A percentile compares a stretch with the other conserved stretches of the same genome.
phyloP scores from a whole-genome alignment of 2,797 vertebrate genomes.

The Epinephelus coioides region DNA sequence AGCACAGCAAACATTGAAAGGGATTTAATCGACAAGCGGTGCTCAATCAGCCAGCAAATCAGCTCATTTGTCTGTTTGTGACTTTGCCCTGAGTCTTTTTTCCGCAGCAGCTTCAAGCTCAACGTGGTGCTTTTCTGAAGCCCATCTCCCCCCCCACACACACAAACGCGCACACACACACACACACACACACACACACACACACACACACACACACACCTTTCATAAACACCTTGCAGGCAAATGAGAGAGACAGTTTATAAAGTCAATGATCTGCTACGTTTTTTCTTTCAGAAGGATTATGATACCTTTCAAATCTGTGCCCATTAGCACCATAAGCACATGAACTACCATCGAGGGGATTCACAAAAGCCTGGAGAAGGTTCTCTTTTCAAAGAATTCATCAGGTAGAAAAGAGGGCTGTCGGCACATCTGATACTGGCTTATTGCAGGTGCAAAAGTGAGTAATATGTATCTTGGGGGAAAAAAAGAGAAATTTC shows the following conservation, averaged over 20 bases:
- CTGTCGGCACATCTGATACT: slow-evolving; percentile 59
- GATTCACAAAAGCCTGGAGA: slow-evolving; percentile 66
- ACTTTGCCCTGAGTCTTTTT: slow-evolving; percentile 72
- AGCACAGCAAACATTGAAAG: slow-evolving; percentile 59
- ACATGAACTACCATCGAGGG: slow-evolving; percentile 58
- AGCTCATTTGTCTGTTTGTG: slow-evolving; percentile 78
- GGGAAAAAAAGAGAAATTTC: slow-evolving; percentile 33
- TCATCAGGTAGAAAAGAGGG: slow-evolving; percentile 60
- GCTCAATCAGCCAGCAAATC: slow-evolving; percentile 82
- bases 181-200: slow-evolving; percentile 38
- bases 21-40: slow-evolving; percentile 75
- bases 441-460: slow-evolving; percentile 54
- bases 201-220: slow-evolving; percentile 39
- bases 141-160: slow-evolving; percentile 3
- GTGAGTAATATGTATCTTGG: slow-evolving; percentile 56
- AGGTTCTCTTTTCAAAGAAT: slow-evolving; percentile 65
- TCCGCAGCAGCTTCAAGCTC: slow-evolving; percentile 43
- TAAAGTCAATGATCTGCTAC: slow-evolving; percentile 69
- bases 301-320: slow-evolving; percentile 73
- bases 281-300: slow-evolving; percentile 68
- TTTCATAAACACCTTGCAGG: slow-evolving; percentile 60
- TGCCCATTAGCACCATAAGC: slow-evolving; percentile 72
- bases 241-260: slow-evolving; percentile 67
- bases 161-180: slow-evolving; percentile 1
- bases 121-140: slow-evolving; percentile 49